A percentile compares a stretch with the other conserved stretches of the same genome.
These are phyloP conservation scores for Vanessa tameamea DNA, from an alignment of 1,140 invertebrate species.

Conservation along the genomic window DNA sequence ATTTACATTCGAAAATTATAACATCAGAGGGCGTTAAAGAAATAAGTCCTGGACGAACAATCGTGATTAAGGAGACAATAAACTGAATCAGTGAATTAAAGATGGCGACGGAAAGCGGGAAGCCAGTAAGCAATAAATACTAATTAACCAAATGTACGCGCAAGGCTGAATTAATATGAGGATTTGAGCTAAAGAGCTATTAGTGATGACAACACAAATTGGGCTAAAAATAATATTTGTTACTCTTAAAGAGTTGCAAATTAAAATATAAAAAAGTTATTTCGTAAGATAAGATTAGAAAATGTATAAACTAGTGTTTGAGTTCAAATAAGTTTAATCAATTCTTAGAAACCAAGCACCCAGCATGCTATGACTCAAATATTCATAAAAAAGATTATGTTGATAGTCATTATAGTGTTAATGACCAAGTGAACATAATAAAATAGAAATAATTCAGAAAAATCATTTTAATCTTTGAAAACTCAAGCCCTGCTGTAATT, in stretches of 20 bases:
- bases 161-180: constrained; percentile 66
- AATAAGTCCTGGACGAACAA: constrained; percentile 19
- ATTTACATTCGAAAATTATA: background rate
- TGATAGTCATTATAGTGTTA: background rate
- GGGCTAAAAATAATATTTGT: background rate
- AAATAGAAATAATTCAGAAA: background rate
- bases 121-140: constrained; percentile 55
- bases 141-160: constrained; percentile 65
- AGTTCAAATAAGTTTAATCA: background rate
- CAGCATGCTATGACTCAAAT: constrained; percentile 1
- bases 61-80: constrained; percentile 38
- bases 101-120: constrained; percentile 43
- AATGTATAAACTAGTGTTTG: background rate
- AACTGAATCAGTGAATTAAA: constrained; percentile 40
- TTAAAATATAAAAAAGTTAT: background rate
- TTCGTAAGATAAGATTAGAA: background rate
- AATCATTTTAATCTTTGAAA: background rate
- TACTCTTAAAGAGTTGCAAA: background rate
- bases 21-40: constrained; percentile 5
- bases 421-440: background rate
- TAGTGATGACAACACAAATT: constrained; percentile 6
- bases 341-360: background rate
- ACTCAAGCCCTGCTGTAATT: background rate
- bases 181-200: constrained; percentile 51
- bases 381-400: constrained; percentile 1